Evolutionary conservation across 2,113 vertebrate genomes (phyloP), one percentile per base, ranked within the genome.

Genomic region (Cairina moschata): DNA sequence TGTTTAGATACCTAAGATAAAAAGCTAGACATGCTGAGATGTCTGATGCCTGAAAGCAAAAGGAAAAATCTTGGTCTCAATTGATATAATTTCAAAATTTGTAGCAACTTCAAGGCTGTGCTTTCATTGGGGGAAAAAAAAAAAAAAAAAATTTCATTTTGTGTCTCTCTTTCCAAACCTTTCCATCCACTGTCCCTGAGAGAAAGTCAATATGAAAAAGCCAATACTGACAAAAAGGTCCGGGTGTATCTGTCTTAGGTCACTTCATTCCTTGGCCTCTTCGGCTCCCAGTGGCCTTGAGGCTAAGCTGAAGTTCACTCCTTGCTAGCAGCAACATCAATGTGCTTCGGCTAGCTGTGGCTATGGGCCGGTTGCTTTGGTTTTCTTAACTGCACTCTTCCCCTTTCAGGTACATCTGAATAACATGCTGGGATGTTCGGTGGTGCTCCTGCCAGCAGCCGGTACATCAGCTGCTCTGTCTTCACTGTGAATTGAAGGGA

Each of bases 201-300:
- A 0, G 5, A 83, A 94, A 88, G 72, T 76, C 78, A 66, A 8
- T 32, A 62, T 17, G 21, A 63, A 85, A 79, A 90, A 91, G 50
- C 55, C 65, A 63, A 63, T 81, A 63, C 32, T 81, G 86, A 93
- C 76, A 79, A 36, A 86, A 79, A 66, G 66, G 63, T 67, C 34
- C 29, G 40, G 52, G 21, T 6, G 0, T 22, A 36, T 32, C 59
- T 83, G 1, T 44, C 77, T 75, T 68, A 36, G 80, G 77, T 75
- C 14, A 26, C 90, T 86, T 86, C 36, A 50, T 32, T 90, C 67
- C 73, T 69, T 88, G 90, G 69, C 83, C 76, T 93, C 83, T 80
- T 62, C 60, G 40, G 29, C 32, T 82, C 88, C 48, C 16, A 0
- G 1, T 62, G 83, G 83, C 76, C 69, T 86, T 75, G 60, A 78